These are phyloP conservation scores for Tachina lurida DNA, from an alignment of 2,888 invertebrate species.

Conservation along the genomic window DNA sequence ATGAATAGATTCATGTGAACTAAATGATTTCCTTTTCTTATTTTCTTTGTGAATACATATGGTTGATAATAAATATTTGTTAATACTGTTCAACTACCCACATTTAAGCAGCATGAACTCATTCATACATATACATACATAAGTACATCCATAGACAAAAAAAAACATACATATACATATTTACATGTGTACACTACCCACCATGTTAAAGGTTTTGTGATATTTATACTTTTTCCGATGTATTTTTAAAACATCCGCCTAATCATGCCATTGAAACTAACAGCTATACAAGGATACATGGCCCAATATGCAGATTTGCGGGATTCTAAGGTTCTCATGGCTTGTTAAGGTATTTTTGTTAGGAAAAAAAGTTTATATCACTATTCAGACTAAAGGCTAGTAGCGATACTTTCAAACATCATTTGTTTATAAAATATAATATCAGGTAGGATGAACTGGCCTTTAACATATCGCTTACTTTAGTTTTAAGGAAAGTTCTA, in stretches of 20 bases:
- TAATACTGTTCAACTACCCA: conserved; percentile 18
- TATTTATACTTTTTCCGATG: conserved; percentile 20
- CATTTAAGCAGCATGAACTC: background rate
- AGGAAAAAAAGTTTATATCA: conserved; percentile 6
- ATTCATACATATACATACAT: background rate
- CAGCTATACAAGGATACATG: background rate
- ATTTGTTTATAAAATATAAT: too few species aligned
- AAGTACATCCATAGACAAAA: background rate
- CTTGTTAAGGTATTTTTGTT: conserved; percentile 21
- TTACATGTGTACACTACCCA: background rate
- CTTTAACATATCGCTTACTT: too few species aligned
- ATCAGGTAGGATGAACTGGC: too few species aligned
- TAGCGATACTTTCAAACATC: too few species aligned
- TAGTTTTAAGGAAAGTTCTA: too few species aligned
- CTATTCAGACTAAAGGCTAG: too few species aligned
- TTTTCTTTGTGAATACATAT: conserved; percentile 17
- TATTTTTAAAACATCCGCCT: conserved; percentile 21
- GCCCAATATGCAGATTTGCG: background rate
- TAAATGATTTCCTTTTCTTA: conserved; percentile 4
- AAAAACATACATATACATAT: too few species aligned
- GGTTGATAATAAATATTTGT: conserved; percentile 51
- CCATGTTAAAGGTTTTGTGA: background rate
- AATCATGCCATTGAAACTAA: background rate
- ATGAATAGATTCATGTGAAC: background rate
- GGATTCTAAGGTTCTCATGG: conserved; percentile 16